A percentile compares a stretch with the other conserved stretches of the same genome.
phyloP scores from a whole-genome alignment of 92 coral and sea anemone species.

The Porites rus region DNA sequence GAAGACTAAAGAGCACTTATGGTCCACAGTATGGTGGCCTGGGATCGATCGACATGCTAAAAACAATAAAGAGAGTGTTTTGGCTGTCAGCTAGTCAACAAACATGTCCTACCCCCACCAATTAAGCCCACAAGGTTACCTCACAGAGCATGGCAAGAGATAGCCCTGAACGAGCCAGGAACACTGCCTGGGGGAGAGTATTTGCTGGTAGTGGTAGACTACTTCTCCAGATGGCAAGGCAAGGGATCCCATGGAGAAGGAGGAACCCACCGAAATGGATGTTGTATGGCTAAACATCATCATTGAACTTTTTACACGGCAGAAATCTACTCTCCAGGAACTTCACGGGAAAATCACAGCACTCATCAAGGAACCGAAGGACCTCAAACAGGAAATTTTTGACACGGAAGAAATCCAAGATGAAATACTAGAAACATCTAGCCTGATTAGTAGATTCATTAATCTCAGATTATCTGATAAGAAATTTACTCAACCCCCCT shows the following conservation, averaged over 20 bases:
- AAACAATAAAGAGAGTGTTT: conserved; percentile 34
- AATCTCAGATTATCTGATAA: neutral
- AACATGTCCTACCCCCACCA: conserved; percentile 38
- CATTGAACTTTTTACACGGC: conserved; percentile 43
- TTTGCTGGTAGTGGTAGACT: conserved; percentile 57
- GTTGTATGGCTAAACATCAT: conserved; percentile 35
- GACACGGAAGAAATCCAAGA: conserved; percentile 44
- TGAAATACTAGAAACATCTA: conserved; percentile 40
- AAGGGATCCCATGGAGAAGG: conserved; percentile 20
- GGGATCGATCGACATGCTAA: conserved; percentile 46
- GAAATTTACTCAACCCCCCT: neutral
- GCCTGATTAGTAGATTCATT: conserved; percentile 44
- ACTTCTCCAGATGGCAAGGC: conserved; percentile 55
- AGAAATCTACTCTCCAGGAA: conserved; percentile 29
- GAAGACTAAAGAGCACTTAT: conserved; percentile 48
- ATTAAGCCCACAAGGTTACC: conserved; percentile 55
- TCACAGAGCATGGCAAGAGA: conserved; percentile 59
- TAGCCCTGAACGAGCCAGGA: conserved; percentile 50
- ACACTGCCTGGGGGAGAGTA: conserved; percentile 59
- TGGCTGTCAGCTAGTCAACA: conserved; percentile 50
- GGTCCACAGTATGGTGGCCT: conserved; percentile 67
- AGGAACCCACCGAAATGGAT: conserved; percentile 22
- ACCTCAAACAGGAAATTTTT: conserved; percentile 42
- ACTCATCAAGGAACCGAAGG: conserved; percentile 43
- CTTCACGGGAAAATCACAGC: conserved; percentile 48